Conservation (phyloP, 2,113 vertebrate species). For the Piliocolobus tephrosceles region DNA sequence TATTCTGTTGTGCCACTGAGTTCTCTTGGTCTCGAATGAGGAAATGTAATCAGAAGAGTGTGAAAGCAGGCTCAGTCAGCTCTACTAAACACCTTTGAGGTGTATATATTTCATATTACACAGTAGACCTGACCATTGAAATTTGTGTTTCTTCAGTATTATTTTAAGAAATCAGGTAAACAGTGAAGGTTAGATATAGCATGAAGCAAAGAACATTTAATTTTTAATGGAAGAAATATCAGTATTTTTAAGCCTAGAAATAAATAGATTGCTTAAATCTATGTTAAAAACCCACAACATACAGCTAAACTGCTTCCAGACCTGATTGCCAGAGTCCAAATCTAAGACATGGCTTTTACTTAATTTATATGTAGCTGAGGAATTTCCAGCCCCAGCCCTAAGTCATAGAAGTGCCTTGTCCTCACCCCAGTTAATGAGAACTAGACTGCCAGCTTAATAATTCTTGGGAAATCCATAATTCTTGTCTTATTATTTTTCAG, state of each 20-base stretch:
- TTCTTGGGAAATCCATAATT: background rate
- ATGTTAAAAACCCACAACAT: background rate
- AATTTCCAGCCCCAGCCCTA: background rate
- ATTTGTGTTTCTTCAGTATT: background rate
- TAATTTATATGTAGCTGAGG: background rate
- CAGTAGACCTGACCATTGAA: background rate
- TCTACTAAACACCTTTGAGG: background rate
- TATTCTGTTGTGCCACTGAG: background rate
- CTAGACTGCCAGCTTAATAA: background rate
- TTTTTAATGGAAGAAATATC: constrained; percentile 39
- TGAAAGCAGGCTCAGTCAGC: constrained; percentile 26
- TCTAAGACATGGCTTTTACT: background rate
- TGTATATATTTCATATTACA: background rate
- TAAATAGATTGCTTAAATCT: background rate
- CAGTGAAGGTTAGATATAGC: background rate
- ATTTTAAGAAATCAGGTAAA: background rate
- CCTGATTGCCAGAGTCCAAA: background rate
- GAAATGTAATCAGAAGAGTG: constrained; percentile 1
- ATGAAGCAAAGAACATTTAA: constrained; percentile 28
- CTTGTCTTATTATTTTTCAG: background rate
- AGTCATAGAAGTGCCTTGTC: background rate
- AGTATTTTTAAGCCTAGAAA: background rate
- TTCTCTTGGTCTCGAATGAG: background rate
- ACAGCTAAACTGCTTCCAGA: background rate
- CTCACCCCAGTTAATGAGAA: background rate